Evolutionary conservation across 1,140 invertebrate genomes (phyloP).

Genomic region (Scaptomyza montana): DNA sequence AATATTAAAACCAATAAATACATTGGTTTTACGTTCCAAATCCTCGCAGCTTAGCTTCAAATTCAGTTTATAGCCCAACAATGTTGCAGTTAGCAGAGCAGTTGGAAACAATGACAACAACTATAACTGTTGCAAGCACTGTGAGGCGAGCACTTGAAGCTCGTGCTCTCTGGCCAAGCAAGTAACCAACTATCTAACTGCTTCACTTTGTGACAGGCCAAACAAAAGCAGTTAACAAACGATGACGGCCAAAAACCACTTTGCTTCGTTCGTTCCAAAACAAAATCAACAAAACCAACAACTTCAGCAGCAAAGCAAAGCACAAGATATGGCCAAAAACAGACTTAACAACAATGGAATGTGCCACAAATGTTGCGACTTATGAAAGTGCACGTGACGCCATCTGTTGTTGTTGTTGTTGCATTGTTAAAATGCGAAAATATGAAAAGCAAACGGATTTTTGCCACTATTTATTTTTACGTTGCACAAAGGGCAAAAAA

Average conservation of each 20-base stretch:
- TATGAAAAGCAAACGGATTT: conserved; percentile 64
- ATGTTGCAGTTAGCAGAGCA: conserved; percentile 2
- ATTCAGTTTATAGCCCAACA: conserved; percentile 1
- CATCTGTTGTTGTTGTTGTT: conserved; percentile 35
- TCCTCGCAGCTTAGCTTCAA: conserved; percentile 25
- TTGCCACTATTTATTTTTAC: not conserved
- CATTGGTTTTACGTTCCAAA: conserved; percentile 1
- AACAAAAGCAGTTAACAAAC: conserved; percentile 74
- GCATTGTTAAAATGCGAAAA: conserved; percentile 32
- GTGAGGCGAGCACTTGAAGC: not conserved
- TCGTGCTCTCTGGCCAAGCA: not conserved
- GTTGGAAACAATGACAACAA: conserved; percentile 56
- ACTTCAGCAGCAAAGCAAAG: conserved; percentile 20
- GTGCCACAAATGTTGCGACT: conserved; percentile 68
- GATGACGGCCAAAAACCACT: conserved; percentile 72
- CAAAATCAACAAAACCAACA: conserved; percentile 6
- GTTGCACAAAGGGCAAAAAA: conserved; percentile 30
- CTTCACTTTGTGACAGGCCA: conserved; percentile 60
- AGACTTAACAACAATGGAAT: conserved; percentile 54
- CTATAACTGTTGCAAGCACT: conserved; percentile 15
- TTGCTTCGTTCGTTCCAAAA: conserved; percentile 44
- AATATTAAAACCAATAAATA: conserved; percentile 1
- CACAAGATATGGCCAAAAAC: conserved; percentile 63
- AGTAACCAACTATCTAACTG: conserved; percentile 41
- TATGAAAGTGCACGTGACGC: conserved; percentile 78